Conservation (phyloP, 2,888 invertebrate genomes). For the Tiphia femorata region DNA sequence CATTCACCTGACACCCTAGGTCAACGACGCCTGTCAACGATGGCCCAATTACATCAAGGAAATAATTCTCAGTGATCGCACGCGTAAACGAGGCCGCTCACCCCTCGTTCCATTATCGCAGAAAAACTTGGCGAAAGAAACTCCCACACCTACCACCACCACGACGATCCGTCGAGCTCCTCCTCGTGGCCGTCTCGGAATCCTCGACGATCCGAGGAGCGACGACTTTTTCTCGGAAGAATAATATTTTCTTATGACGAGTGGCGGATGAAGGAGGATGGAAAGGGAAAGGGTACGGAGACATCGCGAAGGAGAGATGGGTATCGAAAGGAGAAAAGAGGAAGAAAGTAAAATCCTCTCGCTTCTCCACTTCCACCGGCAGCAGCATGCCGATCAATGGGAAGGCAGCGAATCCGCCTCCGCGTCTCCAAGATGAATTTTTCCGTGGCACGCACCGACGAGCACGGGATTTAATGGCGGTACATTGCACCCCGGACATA, state of each 20-base stretch:
- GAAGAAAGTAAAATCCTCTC: slow-evolving; percentile 27
- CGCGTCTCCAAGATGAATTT: slow-evolving; percentile 49
- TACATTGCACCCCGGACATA: slow-evolving; percentile 52
- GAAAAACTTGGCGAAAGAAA: slow-evolving; percentile 7
- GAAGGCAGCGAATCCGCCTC: slow-evolving; percentile 37
- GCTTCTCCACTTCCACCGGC: slow-evolving; percentile 10
- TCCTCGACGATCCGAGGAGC: slow-evolving; percentile 14
- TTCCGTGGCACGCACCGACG: slow-evolving; percentile 51
- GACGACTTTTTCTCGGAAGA: slow-evolving; percentile 39
- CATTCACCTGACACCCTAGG: too few species aligned
- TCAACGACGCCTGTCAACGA: too few species aligned
- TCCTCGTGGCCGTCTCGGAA: slow-evolving; percentile 17
- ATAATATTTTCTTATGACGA: slow-evolving; percentile 50
- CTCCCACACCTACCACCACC: too few species aligned
- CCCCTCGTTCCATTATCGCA: neutral
- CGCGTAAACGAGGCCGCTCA: neutral
- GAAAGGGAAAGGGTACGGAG: neutral
- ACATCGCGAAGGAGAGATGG: neutral
- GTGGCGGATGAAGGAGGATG: slow-evolving; percentile 2
- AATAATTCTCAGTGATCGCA: neutral
- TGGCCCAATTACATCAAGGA: too few species aligned
- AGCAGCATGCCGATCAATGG: slow-evolving; percentile 38
- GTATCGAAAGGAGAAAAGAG: slow-evolving; percentile 18
- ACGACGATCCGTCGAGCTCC: slow-evolving; percentile 3
- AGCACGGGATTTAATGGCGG: slow-evolving; percentile 54